Evolutionary conservation across 1,140 invertebrate genomes (phyloP), one percentile per base, ranked within the genome.

Genomic region (Limonius californicus): DNA sequence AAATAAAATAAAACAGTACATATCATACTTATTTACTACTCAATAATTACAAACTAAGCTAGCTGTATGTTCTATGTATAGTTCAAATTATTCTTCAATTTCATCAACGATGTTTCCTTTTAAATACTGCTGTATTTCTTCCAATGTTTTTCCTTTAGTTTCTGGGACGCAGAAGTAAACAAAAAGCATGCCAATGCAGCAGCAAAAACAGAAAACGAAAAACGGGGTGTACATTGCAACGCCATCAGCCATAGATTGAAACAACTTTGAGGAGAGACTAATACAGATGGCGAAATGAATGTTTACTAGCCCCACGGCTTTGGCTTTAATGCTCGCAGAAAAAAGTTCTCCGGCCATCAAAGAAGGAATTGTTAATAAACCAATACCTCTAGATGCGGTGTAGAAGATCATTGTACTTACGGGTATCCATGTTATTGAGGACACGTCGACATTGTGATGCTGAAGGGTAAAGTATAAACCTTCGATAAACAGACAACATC

Each of bases 131-230:
- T 62, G 60, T 23, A 62, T 62, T 57, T 57, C 19, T 45, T 62
- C 60, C 20, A 62, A 21, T 14, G 60, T 62, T 27, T 57, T 57
- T 21, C 20, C 27, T 47, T 57, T 57, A 1, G 60, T 62, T 62
- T 62, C 60, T 20, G 39, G 54, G 7, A 62, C 15, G 57, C 30
- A 62, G 9, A 42, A 42, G 9, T 15, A 7, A 15, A 50, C 23
- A 11, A 42, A 15, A 9, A 23, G 18, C 1, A 56, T 14, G 11
- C 21, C 19, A 8, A 56, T n/a, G 8, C 45, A 1, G 14, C 23
- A 21, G 20, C 27, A 57, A 12, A 43, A 12, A 14, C 0, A 27
- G 32, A 56, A 56, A 11, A 56, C 8, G 8, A 35, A 27, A 56
- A 56, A 56, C 16, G 23, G 23, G 2, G 4, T 15, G 27, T 30